Conservation (phyloP, 1,140 invertebrate genomes). For the Formica exsecta region DNA sequence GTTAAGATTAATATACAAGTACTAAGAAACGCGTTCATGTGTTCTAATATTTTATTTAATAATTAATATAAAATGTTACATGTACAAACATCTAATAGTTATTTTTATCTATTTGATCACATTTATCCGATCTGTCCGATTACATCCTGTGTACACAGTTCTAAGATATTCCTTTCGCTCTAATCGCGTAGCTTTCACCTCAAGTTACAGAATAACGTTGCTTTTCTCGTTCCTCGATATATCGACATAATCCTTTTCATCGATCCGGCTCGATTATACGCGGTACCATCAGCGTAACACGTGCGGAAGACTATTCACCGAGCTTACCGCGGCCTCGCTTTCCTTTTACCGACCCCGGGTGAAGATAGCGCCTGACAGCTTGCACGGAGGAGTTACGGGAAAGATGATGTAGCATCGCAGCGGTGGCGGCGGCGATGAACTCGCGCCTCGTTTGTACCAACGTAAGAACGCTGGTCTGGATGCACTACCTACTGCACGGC, state of each 20-base stretch:
- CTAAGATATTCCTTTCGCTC: neutral
- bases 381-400: conserved; percentile 13
- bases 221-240: neutral
- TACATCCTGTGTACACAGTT: neutral
- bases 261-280: neutral
- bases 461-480: conserved; percentile 48
- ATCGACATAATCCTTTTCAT: conserved; percentile 24
- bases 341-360: conserved; percentile 7
- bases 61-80: neutral
- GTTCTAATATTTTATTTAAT: neutral
- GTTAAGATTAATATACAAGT: neutral
- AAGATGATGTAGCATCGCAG: conserved; percentile 58
- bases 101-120: conserved; percentile 6
- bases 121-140: neutral
- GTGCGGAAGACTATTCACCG: conserved; percentile 22
- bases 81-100: neutral
- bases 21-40: neutral
- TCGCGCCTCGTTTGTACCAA: conserved; percentile 59
- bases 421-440: conserved; percentile 22
- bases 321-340: neutral
- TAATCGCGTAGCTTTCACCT: neutral
- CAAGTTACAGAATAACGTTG: neutral
- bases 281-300: neutral
- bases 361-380: conserved; percentile 29
- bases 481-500: conserved; percentile 2